phyloP scores from a whole-genome alignment of 2,113 vertebrate genomes.

The Condylura cristata region DNA sequence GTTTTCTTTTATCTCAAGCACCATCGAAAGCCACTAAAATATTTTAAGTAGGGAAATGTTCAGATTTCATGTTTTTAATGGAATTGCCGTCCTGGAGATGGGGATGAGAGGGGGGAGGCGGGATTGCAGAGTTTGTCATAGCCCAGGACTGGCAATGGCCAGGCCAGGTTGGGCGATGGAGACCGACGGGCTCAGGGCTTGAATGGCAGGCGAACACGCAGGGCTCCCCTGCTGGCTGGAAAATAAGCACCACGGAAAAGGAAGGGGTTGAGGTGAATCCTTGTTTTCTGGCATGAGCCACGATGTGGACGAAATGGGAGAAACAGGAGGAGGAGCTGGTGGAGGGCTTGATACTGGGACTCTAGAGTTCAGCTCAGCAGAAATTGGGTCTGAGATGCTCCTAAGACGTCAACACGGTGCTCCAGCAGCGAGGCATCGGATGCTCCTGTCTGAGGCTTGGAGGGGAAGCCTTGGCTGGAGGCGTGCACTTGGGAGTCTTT shows the following conservation, averaged over 20 bases:
- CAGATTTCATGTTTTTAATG: slow-evolving; percentile 31
- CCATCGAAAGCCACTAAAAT: neutral
- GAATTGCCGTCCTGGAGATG: neutral
- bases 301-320: neutral
- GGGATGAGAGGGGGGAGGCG: neutral
- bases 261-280: neutral
- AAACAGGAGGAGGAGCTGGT: neutral
- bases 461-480: neutral
- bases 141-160: neutral
- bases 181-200: neutral
- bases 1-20: slow-evolving; percentile 36
- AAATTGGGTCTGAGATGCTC: neutral
- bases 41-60: neutral
- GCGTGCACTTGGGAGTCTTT: neutral
- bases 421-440: neutral
- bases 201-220: neutral
- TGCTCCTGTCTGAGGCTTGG: neutral
- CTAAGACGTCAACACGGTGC: neutral
- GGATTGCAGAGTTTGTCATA: neutral
- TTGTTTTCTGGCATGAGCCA: neutral
- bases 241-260: neutral
- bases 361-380: neutral
- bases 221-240: neutral
- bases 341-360: neutral
- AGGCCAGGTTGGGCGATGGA: neutral